Evolutionary conservation across 1,140 invertebrate genomes (phyloP).

Genomic region (Bemisia tabaci): DNA sequence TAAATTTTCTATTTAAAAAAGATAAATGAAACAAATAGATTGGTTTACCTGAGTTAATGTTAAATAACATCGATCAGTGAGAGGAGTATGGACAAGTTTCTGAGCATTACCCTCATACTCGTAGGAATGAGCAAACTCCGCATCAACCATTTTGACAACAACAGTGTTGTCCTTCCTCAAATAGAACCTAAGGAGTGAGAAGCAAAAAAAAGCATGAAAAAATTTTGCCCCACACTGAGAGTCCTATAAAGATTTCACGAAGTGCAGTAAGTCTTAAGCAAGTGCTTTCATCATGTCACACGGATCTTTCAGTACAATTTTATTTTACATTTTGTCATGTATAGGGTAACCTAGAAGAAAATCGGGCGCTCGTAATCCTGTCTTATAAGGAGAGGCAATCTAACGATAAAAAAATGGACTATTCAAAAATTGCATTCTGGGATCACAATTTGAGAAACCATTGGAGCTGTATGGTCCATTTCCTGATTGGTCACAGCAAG

Average conservation of each 20-base stretch:
- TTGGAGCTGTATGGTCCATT: no score
- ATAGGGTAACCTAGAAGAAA: no score
- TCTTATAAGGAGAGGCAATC: no score
- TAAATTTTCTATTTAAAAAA: not conserved
- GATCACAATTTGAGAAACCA: no score
- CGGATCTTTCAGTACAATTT: no score
- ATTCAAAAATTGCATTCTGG: no score
- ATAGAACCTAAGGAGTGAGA: conserved; percentile 44
- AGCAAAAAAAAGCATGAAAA: conserved; percentile 17
- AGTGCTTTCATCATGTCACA: no score
- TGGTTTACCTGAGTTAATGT: conserved; percentile 70
- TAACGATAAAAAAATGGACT: no score
- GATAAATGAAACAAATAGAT: conserved; percentile 18
- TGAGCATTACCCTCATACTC: conserved; percentile 91
- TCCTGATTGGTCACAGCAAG: no score
- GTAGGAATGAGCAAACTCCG: conserved; percentile 89
- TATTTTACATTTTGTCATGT: no score
- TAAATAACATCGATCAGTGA: conserved; percentile 92
- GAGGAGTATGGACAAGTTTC: conserved; percentile 81
- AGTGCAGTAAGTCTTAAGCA: not conserved
- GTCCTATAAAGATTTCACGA: conserved; percentile 1
- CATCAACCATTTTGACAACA: conserved; percentile 63
- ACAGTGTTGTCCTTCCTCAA: conserved; percentile 39
- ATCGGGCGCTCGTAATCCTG: no score
- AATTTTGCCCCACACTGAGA: not conserved